phyloP scores from a whole-genome alignment of 1,140 invertebrate genomes.

The Globodera rostochiensis region DNA sequence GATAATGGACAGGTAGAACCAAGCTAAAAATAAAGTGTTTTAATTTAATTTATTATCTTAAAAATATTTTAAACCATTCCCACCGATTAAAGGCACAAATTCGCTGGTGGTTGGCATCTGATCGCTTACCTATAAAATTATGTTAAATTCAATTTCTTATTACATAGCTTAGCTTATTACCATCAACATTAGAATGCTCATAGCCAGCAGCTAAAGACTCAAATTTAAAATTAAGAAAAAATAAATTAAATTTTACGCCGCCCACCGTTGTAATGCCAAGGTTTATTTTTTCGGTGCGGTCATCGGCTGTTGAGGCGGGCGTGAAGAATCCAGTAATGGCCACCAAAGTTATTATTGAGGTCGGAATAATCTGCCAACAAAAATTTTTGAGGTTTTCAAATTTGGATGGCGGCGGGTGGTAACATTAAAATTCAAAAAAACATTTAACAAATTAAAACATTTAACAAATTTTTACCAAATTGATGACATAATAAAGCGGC shows the following conservation, averaged over 20 bases:
- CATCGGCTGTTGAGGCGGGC: constrained; percentile 62
- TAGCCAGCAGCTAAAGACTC: constrained; percentile 51
- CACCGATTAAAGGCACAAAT: constrained; percentile 61
- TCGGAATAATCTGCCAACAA: constrained; percentile 54
- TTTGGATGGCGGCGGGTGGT: too few species aligned
- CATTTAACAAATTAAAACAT: not conserved
- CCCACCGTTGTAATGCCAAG: constrained; percentile 44
- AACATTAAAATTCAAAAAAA: not conserved
- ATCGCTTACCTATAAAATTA: constrained; percentile 32
- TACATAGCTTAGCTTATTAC: constrained; percentile 30
- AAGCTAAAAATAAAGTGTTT: constrained; percentile 36
- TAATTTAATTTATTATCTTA: not conserved
- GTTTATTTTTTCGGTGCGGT: constrained; percentile 61
- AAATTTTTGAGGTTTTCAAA: constrained; percentile 3
- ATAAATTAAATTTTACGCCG: constrained; percentile 17
- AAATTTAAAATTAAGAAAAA: constrained; percentile 1
- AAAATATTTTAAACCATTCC: constrained; percentile 5
- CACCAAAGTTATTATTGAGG: constrained; percentile 62
- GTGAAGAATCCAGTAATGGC: constrained; percentile 65
- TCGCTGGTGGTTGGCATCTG: constrained; percentile 65
- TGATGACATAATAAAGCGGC: constrained; percentile 60
- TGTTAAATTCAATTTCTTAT: not conserved
- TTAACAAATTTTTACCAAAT: constrained; percentile 7
- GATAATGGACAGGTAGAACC: constrained; percentile 62
- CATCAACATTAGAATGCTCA: constrained; percentile 65